Percentiles rank a stretch among this genome's conserved stretches.
Evolutionary conservation across 2,888 invertebrate species (phyloP).

Genomic region (Brassicogethes aeneus): DNA sequence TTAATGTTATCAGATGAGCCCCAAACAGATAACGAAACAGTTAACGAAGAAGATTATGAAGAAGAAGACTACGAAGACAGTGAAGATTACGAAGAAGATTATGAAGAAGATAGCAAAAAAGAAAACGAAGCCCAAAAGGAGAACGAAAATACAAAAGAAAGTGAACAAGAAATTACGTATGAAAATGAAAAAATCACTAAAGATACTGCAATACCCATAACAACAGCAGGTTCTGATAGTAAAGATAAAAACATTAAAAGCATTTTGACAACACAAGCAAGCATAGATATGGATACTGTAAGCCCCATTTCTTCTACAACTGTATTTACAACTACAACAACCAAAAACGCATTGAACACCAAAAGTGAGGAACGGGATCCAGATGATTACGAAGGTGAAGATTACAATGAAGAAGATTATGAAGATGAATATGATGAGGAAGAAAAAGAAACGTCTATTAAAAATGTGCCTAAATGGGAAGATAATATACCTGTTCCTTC

Average conservation of each 20-base stretch:
- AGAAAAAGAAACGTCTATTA: conserved; percentile 2
- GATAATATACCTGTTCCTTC: too few species aligned
- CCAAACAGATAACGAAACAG: conserved; percentile 11
- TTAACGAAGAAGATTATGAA: conserved; percentile 6
- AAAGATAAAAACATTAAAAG: too few species aligned
- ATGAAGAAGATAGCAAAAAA: conserved; percentile 3
- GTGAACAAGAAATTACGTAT: not conserved
- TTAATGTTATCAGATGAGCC: not conserved
- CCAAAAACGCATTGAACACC: not conserved
- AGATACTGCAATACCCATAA: not conserved
- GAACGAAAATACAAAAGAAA: conserved; percentile 12
- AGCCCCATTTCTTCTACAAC: too few species aligned
- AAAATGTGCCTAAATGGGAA: not conserved
- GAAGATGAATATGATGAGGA: conserved; percentile 7
- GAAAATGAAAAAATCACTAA: conserved; percentile 4
- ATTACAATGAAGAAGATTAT: conserved; percentile 8
- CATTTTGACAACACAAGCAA: too few species aligned
- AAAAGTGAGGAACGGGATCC: too few species aligned
- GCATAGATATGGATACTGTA: too few species aligned
- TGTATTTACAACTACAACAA: not conserved
- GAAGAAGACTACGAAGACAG: conserved; percentile 17
- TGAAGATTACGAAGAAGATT: conserved; percentile 12
- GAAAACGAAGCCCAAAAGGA: conserved; percentile 3
- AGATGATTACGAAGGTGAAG: too few species aligned
- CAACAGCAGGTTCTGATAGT: too few species aligned